Percentiles rank a stretch among this genome's conserved stretches.
phyloP scores from a whole-genome alignment of 1,140 invertebrate species.

The Musca vetustissima region DNA sequence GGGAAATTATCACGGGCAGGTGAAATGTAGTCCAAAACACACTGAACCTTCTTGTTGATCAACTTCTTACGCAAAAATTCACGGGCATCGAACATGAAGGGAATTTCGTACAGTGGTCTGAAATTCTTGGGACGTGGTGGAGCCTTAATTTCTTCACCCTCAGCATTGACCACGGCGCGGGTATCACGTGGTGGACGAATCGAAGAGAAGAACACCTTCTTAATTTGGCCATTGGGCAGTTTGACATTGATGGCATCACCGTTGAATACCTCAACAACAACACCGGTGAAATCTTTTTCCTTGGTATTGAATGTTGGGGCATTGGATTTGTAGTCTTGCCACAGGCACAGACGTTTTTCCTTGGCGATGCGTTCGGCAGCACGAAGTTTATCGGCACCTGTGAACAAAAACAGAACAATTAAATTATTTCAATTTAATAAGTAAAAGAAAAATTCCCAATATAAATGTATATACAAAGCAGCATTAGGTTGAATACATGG shows the following conservation, averaged over 20 bases:
- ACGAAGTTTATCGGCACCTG: slow-evolving; percentile 80
- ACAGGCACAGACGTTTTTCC: slow-evolving; percentile 80
- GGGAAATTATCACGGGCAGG: slow-evolving; percentile 89
- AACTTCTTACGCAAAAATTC: slow-evolving; percentile 96
- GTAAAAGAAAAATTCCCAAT: no score
- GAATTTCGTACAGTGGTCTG: slow-evolving; percentile 93
- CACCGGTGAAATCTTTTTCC: slow-evolving; percentile 82
- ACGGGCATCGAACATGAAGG: slow-evolving; percentile 96
- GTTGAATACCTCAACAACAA: slow-evolving; percentile 90
- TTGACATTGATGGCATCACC: slow-evolving; percentile 91
- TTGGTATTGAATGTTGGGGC: slow-evolving; percentile 70
- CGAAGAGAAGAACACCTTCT: slow-evolving; percentile 95
- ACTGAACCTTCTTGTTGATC: slow-evolving; percentile 93
- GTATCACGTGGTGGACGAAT: slow-evolving; percentile 86
- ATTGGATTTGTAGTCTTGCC: slow-evolving; percentile 80
- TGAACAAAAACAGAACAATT: slow-evolving; percentile 27
- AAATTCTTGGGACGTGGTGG: slow-evolving; percentile 66
- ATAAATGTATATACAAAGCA: neutral
- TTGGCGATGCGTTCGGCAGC: slow-evolving; percentile 86
- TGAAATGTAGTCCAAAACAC: slow-evolving; percentile 95
- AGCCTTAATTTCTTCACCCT: slow-evolving; percentile 63
- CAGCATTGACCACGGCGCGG: slow-evolving; percentile 46
- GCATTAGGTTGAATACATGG: no score
- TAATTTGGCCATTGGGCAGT: slow-evolving; percentile 71
- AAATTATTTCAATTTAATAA: slow-evolving; percentile 1